Base-by-base conservation (phyloP, 1,140 invertebrate species). In the Leptonema lineaticorne region DNA sequence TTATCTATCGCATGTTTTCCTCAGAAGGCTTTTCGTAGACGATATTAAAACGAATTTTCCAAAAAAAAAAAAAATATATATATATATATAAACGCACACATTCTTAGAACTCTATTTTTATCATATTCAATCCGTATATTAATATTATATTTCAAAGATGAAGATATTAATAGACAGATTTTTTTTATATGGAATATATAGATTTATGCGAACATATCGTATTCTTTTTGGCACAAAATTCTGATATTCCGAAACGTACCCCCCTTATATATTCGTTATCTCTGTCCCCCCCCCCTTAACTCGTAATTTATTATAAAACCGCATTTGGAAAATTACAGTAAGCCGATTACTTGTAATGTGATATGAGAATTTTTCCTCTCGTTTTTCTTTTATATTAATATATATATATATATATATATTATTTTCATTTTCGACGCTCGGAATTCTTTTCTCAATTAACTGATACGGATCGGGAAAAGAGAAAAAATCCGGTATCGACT, bases 241-340 rank as follows among this genome's bases (percentile, higher is more conserved):
- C n/a, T n/a, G n/a, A n/a, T n/a, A n/a, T n/a, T n/a, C n/a, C n/a
- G n/a, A 41, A 41, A 41, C 3, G 16, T 41, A 14, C 9, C 9
- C 22, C 11, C 50, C 9, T 50, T 50, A 50, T 50, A 22, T 20
- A 20, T 50, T 26, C 9, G 24, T 14, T 41, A 4, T 14, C 11
- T 16, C 2, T 16, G 16, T 41, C 16, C 16, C 16, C 37, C 16
- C 16, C 9, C 37, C 37, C n/a, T n/a, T n/a, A n/a, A n/a, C n/a
- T 14, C 16, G 37, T 41, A 41, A 41, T 41, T 41, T 41, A 41
- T 41, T 41, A 41, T 41, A 53, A 53, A 53, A 53, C 50, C 50
- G 24, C 50, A 26, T 26, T 53, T 53, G 9, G 18, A 22, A 53
- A 24, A 53, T 53, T 53, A 26, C 50, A 22, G 22, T 53, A 53